phyloP scores from a whole-genome alignment of 1,140 invertebrate species.

The Phenacoccus solenopsis region DNA sequence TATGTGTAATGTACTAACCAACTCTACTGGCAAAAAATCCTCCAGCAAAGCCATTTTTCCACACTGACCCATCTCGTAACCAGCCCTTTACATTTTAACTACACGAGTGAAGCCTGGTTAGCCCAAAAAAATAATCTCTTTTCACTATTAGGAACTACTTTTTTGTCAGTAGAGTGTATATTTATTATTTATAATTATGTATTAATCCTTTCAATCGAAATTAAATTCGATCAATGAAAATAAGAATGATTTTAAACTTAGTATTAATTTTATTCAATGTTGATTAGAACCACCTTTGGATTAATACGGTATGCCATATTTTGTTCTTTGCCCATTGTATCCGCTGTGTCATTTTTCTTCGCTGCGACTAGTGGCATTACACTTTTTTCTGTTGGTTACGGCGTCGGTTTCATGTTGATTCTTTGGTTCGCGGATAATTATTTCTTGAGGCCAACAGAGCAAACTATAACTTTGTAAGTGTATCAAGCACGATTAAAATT shows the following conservation, averaged over 20 bases:
- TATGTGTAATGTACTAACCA: background rate
- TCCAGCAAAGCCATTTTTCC: too few relatives aligned
- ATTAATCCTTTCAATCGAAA: too few relatives aligned
- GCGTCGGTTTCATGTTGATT: constrained; percentile 88
- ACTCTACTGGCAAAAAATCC: too few relatives aligned
- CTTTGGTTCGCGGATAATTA: constrained; percentile 95
- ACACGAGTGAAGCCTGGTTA: too few relatives aligned
- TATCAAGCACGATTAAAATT: background rate
- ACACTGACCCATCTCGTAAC: too few relatives aligned
- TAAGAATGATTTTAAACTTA: background rate
- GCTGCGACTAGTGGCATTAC: constrained; percentile 86
- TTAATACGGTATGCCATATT: constrained; percentile 83
- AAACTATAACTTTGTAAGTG: constrained; percentile 63
- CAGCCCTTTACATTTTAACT: too few relatives aligned
- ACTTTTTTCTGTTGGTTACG: constrained; percentile 87
- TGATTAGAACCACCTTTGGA: constrained; percentile 39
- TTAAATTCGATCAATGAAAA: too few relatives aligned
- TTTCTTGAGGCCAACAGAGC: constrained; percentile 67
- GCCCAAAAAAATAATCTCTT: too few relatives aligned
- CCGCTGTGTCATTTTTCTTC: constrained; percentile 72
- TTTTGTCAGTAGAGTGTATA: too few relatives aligned
- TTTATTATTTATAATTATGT: too few relatives aligned
- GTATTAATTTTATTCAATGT: background rate
- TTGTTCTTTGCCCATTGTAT: background rate
- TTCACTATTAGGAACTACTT: too few relatives aligned